Conservation (phyloP, 2,113 vertebrate genomes). For the Ictalurus punctatus region DNA sequence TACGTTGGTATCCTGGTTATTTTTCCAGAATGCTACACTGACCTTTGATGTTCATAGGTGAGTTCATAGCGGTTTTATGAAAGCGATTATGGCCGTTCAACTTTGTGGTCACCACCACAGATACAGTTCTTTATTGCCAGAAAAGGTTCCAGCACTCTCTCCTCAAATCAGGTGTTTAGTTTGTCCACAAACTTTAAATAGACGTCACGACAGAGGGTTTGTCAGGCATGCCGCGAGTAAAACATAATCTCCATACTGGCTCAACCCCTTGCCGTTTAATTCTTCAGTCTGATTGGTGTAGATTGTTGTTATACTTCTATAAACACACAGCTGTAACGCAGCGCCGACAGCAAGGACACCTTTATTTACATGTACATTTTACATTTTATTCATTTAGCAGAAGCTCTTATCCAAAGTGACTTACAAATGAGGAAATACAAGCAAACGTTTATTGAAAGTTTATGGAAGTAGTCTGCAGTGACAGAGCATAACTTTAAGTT, state of each 20-base stretch:
- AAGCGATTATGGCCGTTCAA: too few relatives aligned
- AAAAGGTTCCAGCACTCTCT: background rate
- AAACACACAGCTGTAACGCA: too few relatives aligned
- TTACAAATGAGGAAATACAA: too few relatives aligned
- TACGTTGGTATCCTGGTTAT: background rate
- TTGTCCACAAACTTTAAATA: conserved; percentile 2
- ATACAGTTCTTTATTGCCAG: background rate
- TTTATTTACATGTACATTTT: background rate
- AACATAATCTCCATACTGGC: background rate
- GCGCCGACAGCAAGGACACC: too few relatives aligned
- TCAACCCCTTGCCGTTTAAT: background rate
- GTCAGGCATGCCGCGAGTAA: background rate
- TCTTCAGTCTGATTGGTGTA: background rate
- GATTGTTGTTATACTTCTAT: too few relatives aligned
- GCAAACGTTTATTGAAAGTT: background rate
- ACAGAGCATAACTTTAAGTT: background rate
- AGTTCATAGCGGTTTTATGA: background rate
- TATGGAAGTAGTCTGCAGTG: background rate
- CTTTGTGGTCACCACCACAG: background rate
- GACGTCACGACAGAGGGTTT: background rate
- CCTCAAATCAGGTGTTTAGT: background rate
- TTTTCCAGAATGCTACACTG: background rate
- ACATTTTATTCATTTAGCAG: too few relatives aligned
- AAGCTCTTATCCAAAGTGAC: too few relatives aligned
- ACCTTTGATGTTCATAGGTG: background rate